Evolutionary conservation across 1,140 invertebrate species (phyloP).

Genomic region (Drosophila mojavensis): DNA sequence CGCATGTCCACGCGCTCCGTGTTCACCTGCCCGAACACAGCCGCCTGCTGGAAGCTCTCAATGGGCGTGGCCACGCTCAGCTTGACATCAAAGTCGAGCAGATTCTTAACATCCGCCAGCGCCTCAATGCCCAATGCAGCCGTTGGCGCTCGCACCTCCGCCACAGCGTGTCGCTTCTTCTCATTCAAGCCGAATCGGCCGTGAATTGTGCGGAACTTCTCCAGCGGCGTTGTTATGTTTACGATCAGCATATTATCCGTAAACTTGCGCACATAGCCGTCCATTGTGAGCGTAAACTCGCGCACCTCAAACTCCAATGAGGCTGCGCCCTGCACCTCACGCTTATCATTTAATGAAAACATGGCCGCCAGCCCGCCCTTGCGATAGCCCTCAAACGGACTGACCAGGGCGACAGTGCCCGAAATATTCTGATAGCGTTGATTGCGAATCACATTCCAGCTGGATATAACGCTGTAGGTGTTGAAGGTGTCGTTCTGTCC

Average conservation of each 20-base stretch:
- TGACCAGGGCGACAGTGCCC: conserved; percentile 85
- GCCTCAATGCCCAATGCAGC: conserved; percentile 89
- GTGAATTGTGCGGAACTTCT: conserved; percentile 87
- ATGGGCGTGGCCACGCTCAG: conserved; percentile 89
- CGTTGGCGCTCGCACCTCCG: conserved; percentile 87
- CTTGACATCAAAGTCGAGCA: conserved; percentile 89
- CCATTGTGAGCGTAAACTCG: conserved; percentile 87
- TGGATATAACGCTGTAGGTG: conserved; percentile 85
- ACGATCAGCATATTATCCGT: conserved; percentile 88
- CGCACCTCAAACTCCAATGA: conserved; percentile 88
- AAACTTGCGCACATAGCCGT: conserved; percentile 87
- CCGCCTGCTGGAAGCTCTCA: conserved; percentile 87
- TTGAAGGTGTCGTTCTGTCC: conserved; percentile 78
- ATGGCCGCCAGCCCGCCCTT: conserved; percentile 88
- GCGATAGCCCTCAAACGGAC: conserved; percentile 87
- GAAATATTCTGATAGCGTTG: conserved; percentile 85
- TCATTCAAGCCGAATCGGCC: conserved; percentile 90
- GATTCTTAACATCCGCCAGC: conserved; percentile 85
- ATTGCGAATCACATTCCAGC: conserved; percentile 85
- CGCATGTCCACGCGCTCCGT: conserved; percentile 87
- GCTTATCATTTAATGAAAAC: conserved; percentile 86
- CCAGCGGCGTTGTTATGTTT: conserved; percentile 89
- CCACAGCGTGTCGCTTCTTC: conserved; percentile 88
- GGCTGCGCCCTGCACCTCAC: conserved; percentile 87
- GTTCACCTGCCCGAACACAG: conserved; percentile 79